Evolutionary conservation across 2,888 invertebrate species (phyloP).

Genomic region (Pseudococcus jackbeardsleyi): DNA sequence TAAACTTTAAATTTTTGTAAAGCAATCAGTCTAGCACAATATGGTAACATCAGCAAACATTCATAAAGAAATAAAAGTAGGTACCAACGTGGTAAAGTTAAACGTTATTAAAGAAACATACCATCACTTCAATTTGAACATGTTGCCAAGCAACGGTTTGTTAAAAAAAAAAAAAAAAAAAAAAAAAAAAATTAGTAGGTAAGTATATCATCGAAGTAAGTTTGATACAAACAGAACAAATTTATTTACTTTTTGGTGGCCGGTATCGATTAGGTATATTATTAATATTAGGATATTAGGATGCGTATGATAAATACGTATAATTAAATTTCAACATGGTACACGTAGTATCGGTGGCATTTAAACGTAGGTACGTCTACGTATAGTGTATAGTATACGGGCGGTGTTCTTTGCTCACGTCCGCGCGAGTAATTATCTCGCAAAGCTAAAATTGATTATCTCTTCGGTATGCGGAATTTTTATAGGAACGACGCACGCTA

Average conservation of each 20-base stretch:
- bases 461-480: slow-evolving; percentile 3
- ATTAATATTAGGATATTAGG: not conserved
- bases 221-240: not conserved
- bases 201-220: slow-evolving; percentile 11
- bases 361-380: too few species aligned
- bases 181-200: not conserved
- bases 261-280: slow-evolving; percentile 15
- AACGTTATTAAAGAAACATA: slow-evolving; percentile 28
- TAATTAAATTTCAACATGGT: slow-evolving; percentile 26
- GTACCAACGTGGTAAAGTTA: not conserved
- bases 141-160: slow-evolving; percentile 42
- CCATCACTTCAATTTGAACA: slow-evolving; percentile 9
- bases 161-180: not conserved
- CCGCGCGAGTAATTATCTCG: slow-evolving; percentile 15
- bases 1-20: not conserved
- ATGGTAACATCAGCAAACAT: not conserved
- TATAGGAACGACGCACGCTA: slow-evolving; percentile 10
- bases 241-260: slow-evolving; percentile 34
- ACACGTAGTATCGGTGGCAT: not conserved
- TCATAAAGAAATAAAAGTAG: slow-evolving; percentile 24
- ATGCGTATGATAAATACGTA: not conserved
- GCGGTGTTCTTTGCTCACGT: slow-evolving; percentile 15
- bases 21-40: not conserved
- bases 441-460: slow-evolving; percentile 25
- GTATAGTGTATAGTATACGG: not conserved